Evolutionary conservation across 2,797 vertebrate species (phyloP).

Genomic region (Siniperca obscura): DNA sequence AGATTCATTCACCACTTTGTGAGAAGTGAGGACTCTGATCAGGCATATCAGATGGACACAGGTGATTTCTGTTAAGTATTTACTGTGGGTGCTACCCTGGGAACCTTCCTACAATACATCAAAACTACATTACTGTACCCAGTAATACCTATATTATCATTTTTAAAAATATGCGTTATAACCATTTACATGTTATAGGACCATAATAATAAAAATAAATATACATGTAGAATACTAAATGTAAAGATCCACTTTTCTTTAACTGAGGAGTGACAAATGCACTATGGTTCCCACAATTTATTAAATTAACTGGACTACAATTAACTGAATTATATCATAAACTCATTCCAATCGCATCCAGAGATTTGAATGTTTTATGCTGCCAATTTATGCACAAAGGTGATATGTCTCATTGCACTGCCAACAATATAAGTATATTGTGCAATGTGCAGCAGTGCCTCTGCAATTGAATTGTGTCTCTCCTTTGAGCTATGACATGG

Average conservation of each 20-base stretch:
- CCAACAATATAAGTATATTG: constrained; percentile 53
- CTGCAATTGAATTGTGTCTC: constrained; percentile 68
- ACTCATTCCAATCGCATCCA: constrained; percentile 27
- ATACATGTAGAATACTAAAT: background rate
- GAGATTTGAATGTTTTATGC: constrained; percentile 21
- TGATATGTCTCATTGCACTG: constrained; percentile 41
- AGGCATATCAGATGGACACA: constrained; percentile 10
- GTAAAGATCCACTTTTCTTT: background rate
- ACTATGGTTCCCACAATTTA: constrained; percentile 1
- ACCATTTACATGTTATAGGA: background rate
- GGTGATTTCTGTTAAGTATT: constrained; percentile 3
- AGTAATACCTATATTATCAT: background rate
- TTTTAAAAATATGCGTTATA: background rate
- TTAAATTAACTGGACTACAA: constrained; percentile 18
- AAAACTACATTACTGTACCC: background rate
- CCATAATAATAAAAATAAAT: background rate
- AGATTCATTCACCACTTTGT: background rate
- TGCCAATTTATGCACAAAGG: constrained; percentile 35
- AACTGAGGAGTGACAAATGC: background rate
- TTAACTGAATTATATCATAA: background rate
- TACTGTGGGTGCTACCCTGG: background rate
- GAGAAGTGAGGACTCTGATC: background rate
- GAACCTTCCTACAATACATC: background rate
- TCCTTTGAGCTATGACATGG: constrained; percentile 65
- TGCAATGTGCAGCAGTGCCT: constrained; percentile 51